These are phyloP conservation scores for Quiscalus mexicanus DNA, from an alignment of 2,113 vertebrate genomes.

Conservation along the genomic window DNA sequence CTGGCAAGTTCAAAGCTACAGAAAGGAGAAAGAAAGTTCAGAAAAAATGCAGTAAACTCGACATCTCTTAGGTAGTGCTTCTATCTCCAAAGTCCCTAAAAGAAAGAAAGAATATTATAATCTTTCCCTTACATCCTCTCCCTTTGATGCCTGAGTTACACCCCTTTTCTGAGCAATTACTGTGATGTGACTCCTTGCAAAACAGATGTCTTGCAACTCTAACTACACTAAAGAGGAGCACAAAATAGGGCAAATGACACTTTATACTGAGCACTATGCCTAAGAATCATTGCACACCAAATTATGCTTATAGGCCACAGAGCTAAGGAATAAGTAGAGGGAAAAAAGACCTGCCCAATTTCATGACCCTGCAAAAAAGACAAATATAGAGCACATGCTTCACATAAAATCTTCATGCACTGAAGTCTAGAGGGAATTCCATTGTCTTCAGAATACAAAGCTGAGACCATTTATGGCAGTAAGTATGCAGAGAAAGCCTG, in stretches of 20 bases:
- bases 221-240: background rate
- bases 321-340: background rate
- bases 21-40: background rate
- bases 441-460: background rate
- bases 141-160: background rate
- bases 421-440: background rate
- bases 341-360: background rate
- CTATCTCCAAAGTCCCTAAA: background rate
- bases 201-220: background rate
- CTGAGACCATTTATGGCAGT: background rate
- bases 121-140: background rate
- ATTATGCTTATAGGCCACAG: background rate
- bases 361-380: background rate
- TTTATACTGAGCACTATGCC: background rate
- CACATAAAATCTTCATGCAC: background rate
- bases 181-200: background rate
- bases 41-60: background rate
- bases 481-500: background rate
- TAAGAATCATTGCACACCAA: background rate
- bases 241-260: background rate
- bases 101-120: background rate
- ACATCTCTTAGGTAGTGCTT: background rate
- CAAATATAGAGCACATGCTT: background rate
- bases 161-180: background rate
- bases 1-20: conserved; percentile 89